phyloP scores from a whole-genome alignment of 2,888 invertebrate genomes.

The Latrodectus hesperus region DNA sequence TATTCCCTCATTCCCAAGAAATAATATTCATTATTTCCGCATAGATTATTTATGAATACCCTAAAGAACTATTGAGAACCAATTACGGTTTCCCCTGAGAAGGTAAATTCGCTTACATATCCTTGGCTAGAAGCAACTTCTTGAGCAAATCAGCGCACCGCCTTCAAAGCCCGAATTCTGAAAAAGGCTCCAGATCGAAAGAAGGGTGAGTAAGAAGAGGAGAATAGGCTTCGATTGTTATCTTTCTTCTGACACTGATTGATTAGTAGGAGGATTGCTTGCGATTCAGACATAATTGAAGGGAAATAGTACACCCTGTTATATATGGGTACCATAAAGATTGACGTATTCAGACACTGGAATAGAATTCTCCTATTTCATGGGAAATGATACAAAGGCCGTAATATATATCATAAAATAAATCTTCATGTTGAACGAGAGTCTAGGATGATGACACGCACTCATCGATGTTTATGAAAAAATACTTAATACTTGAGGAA shows the following conservation, averaged over 20 bases:
- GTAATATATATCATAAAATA: no score
- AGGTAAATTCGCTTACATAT: neutral
- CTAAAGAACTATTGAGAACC: no score
- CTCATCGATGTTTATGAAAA: no score
- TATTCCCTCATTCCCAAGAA: no score
- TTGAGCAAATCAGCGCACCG: neutral
- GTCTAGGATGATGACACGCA: no score
- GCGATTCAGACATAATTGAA: constrained; percentile 43
- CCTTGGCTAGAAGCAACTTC: neutral
- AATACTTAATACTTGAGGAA: no score
- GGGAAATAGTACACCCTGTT: constrained; percentile 37
- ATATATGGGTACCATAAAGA: constrained; percentile 36
- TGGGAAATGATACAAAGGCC: no score
- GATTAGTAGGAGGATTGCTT: constrained; percentile 33
- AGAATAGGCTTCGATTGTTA: constrained; percentile 30
- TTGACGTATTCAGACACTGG: neutral
- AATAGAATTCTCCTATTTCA: no score
- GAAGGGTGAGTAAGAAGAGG: neutral
- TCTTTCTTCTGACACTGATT: constrained; percentile 60
- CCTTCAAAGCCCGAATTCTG: neutral
- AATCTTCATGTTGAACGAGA: no score
- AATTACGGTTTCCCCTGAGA: neutral
- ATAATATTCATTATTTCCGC: no score
- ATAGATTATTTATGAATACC: no score
- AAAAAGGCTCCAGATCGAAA: neutral